A percentile compares a stretch with the other conserved stretches of the same genome.
Evolutionary conservation across 2,113 vertebrate species (phyloP).

Genomic region (Calidris pygmaea): DNA sequence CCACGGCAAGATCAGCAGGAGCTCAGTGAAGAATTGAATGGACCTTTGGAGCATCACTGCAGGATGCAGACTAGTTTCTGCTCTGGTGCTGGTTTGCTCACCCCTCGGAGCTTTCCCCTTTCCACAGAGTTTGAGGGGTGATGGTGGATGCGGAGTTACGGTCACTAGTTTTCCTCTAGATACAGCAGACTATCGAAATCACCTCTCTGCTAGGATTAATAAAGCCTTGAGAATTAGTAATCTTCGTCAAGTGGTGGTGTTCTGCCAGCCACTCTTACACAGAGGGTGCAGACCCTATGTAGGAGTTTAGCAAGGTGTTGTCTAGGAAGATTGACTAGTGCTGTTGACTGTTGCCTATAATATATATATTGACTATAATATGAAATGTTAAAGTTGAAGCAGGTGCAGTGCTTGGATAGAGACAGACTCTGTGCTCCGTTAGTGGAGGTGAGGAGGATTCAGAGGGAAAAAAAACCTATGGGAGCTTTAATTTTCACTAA

Average conservation of each 20-base stretch:
- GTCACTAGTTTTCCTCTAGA: neutral
- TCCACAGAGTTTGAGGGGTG: neutral
- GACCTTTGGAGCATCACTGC: neutral
- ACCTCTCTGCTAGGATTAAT: neutral
- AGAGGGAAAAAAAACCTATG: neutral
- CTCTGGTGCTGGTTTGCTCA: neutral
- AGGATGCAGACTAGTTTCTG: neutral
- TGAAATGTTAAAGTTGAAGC: neutral
- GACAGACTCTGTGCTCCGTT: neutral
- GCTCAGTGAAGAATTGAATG: neutral
- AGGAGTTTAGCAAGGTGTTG: neutral
- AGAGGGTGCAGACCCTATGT: neutral
- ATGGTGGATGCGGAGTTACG: neutral
- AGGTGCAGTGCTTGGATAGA: neutral
- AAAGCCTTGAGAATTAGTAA: neutral
- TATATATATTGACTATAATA: neutral
- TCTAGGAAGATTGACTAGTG: neutral
- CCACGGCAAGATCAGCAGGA: neutral
- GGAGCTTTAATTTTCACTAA: neutral
- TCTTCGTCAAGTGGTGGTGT: neutral
- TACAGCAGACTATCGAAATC: neutral
- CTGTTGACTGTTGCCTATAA: neutral
- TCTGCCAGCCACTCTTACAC: neutral
- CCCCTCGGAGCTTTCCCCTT: neutral
- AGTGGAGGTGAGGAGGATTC: neutral